Conservation (phyloP, 2,888 invertebrate genomes). For the Lampropteryx suffumata region DNA sequence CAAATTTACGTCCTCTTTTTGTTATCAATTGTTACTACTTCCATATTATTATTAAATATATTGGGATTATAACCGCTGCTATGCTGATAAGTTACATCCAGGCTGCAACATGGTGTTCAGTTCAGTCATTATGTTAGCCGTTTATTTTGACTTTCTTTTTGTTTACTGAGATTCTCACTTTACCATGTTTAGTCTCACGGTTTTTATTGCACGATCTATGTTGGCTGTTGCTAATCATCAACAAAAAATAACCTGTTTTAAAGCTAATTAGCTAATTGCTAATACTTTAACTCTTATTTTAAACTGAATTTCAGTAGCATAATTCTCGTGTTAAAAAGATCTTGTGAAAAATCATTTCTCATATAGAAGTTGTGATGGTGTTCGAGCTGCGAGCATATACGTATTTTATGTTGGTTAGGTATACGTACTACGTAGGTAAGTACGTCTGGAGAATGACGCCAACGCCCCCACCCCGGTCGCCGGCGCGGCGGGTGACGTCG, state of each 20-base stretch:
- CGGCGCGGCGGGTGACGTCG: constrained; percentile 34
- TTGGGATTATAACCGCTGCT: too few relatives aligned
- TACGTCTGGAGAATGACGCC: constrained; percentile 65
- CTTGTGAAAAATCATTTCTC: constrained; percentile 1
- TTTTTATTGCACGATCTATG: constrained; percentile 24
- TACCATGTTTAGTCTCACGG: constrained; percentile 57
- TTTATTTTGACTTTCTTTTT: constrained; percentile 31
- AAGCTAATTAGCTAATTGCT: too few relatives aligned
- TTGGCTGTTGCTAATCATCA: background rate
- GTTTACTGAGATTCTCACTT: constrained; percentile 26
- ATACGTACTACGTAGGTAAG: too few relatives aligned
- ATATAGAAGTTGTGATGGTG: constrained; percentile 22
- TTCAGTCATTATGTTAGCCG: constrained; percentile 17
- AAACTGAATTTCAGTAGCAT: too few relatives aligned
- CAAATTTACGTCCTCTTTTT: background rate
- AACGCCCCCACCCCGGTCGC: constrained; percentile 64
- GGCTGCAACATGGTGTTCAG: constrained; percentile 24
- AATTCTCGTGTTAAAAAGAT: constrained; percentile 14
- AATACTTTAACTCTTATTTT: too few relatives aligned
- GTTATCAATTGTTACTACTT: constrained; percentile 6
- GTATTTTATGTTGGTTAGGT: too few relatives aligned
- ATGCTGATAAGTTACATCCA: constrained; percentile 4
- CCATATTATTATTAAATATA: constrained; percentile 24
- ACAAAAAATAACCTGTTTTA: too few relatives aligned
- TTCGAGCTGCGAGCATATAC: constrained; percentile 33